Conservation (phyloP, 2,113 vertebrate genomes). For the Leptosomus discolor region DNA sequence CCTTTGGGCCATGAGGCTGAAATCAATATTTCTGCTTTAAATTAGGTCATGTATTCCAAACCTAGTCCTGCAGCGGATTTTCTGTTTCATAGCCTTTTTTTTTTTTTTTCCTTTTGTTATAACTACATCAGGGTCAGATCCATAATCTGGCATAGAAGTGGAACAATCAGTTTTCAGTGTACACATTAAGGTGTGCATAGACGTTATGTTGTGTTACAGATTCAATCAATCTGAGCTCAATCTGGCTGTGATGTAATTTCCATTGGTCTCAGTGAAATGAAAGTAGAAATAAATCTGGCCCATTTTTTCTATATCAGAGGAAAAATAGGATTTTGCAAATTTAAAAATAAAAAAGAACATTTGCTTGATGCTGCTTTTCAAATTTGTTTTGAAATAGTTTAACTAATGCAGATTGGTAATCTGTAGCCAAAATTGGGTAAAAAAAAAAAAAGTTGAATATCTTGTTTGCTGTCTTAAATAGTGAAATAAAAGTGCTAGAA, state of each 20-base stretch:
- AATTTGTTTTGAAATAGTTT: neutral
- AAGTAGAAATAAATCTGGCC: neutral
- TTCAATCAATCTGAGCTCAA: neutral
- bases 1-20: neutral
- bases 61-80: neutral
- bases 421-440: neutral
- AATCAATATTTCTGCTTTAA: conserved; percentile 41
- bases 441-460: neutral
- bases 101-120: neutral
- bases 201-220: neutral
- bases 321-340: neutral
- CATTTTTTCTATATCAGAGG: neutral
- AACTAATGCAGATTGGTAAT: neutral
- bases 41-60: conserved; percentile 18
- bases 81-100: neutral
- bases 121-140: neutral
- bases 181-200: neutral
- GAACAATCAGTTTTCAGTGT: neutral
- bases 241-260: neutral
- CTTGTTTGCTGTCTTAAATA: neutral
- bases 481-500: neutral
- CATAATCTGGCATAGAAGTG: neutral
- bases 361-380: neutral
- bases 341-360: neutral
- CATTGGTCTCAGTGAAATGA: neutral